These are phyloP conservation scores for Meandrina meandrites DNA, from an alignment of 92 coral and sea anemone genomes.

Conservation along the genomic window DNA sequence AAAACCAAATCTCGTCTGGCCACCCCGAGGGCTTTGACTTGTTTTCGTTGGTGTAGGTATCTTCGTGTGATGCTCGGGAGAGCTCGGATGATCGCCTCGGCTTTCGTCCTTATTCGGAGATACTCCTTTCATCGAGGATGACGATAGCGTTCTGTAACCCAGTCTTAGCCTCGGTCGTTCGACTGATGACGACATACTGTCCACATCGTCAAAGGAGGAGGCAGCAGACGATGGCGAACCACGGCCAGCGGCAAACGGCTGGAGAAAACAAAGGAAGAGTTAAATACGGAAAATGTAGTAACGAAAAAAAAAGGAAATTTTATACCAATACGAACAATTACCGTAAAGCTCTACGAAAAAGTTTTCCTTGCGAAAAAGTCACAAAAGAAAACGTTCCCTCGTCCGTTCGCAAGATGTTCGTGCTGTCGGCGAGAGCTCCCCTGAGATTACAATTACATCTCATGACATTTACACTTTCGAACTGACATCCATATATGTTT, in stretches of 20 bases:
- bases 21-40: constrained; percentile 57
- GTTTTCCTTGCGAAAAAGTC: neutral
- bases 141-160: constrained; percentile 92
- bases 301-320: neutral
- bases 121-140: constrained; percentile 71
- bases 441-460: no score
- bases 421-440: no score
- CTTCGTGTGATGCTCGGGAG: constrained; percentile 53
- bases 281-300: neutral
- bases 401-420: no score
- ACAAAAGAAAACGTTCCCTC: neutral
- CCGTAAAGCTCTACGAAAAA: neutral
- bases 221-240: constrained; percentile 66
- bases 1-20: constrained; percentile 52
- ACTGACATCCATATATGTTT: no score
- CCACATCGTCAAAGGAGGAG: constrained; percentile 69
- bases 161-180: constrained; percentile 87
- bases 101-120: constrained; percentile 59
- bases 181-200: constrained; percentile 15
- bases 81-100: constrained; percentile 30
- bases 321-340: neutral
- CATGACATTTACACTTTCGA: no score
- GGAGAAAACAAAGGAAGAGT: constrained; percentile 1
- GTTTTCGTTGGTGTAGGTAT: constrained; percentile 53
- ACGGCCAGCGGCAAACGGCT: constrained; percentile 79